Evolutionary conservation across 2,797 vertebrate species (phyloP).

Genomic region (Micropoecilia bifurca): DNA sequence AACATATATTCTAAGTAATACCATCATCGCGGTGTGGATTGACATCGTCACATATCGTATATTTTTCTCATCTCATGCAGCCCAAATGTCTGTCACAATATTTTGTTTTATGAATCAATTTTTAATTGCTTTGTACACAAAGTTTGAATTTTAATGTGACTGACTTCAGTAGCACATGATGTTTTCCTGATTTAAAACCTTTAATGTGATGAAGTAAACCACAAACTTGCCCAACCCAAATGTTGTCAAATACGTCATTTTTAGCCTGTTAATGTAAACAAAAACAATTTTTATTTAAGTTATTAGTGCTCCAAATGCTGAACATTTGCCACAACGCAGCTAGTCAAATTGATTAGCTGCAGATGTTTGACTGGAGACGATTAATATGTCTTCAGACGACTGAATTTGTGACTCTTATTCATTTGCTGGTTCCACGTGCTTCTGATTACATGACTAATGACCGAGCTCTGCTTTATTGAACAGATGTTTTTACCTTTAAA

Average conservation of each 20-base stretch:
- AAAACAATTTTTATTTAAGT: not conserved
- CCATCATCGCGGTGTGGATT: not conserved
- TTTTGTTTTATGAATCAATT: not conserved
- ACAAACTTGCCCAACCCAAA: not conserved
- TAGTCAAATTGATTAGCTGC: not conserved
- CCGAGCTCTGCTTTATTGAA: not conserved
- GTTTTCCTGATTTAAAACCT: not conserved
- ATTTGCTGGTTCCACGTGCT: not conserved
- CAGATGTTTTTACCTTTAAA: not conserved
- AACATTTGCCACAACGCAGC: not conserved
- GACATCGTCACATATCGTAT: not conserved
- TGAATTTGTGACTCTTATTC: not conserved
- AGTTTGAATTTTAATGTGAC: not conserved
- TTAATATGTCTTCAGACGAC: not conserved
- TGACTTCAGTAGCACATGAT: not conserved
- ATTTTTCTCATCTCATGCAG: not conserved
- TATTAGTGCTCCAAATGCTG: not conserved
- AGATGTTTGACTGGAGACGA: not conserved
- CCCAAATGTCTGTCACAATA: not conserved
- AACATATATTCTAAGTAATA: not conserved
- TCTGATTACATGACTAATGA: not conserved
- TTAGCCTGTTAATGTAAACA: not conserved
- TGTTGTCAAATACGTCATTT: not conserved
- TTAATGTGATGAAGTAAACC: not conserved
- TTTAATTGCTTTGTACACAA: not conserved